phyloP scores from a whole-genome alignment of 2,888 invertebrate species.

The Cerceris ruficornis region DNA sequence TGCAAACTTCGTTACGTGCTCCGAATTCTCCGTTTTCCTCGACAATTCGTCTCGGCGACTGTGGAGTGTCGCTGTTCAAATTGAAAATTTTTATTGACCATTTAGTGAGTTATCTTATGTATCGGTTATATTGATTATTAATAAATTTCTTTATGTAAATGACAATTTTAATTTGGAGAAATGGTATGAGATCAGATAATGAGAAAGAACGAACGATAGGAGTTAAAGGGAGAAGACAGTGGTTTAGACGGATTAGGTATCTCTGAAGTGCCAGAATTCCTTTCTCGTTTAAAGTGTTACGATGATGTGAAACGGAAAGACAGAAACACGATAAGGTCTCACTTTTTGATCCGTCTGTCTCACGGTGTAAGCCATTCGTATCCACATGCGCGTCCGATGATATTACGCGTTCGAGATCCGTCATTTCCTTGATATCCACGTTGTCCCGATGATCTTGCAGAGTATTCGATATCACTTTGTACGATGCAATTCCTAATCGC shows the following conservation, averaged over 20 bases:
- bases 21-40: constrained; percentile 34
- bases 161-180: not conserved
- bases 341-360: constrained; percentile 32
- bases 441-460: constrained; percentile 78
- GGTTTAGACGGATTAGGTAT: too few relatives aligned
- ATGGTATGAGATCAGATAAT: not conserved
- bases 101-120: not conserved
- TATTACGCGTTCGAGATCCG: constrained; percentile 58
- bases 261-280: too few relatives aligned
- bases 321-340: constrained; percentile 1
- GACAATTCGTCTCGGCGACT: constrained; percentile 27
- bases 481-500: constrained; percentile 83
- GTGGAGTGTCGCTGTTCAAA: constrained; percentile 38
- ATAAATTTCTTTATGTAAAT: not conserved
- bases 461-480: constrained; percentile 83
- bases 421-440: constrained; percentile 67
- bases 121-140: not conserved
- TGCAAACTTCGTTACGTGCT: constrained; percentile 40
- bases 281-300: too few relatives aligned
- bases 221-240: too few relatives aligned
- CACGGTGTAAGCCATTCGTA: constrained; percentile 35
- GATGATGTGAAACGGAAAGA: too few relatives aligned
- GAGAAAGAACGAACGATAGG: not conserved
- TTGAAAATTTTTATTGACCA: not conserved
- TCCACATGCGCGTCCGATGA: constrained; percentile 37